Evolutionary conservation across 2,888 invertebrate genomes (phyloP), one percentile per base, ranked within the genome.

Genomic region (Rhodophaea formosa): DNA sequence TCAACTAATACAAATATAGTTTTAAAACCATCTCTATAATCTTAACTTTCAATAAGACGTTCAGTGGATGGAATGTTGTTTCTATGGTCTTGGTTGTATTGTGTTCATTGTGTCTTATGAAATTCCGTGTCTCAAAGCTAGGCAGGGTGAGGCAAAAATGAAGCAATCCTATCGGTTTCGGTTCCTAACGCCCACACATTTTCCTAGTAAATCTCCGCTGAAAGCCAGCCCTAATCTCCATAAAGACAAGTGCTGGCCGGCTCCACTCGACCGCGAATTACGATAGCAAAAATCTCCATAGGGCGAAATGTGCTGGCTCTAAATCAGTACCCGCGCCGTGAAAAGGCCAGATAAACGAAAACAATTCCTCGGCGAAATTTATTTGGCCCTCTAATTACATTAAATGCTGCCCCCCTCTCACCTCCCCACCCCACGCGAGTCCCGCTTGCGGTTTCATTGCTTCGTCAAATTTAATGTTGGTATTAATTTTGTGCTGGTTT

Each of bases 271-370:
- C 56, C 56, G 56, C 56, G 35, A 47, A 47, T 17, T 42, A 35
- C 56, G 56, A 56, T 56, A 56, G 56, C 64, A 69, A 71, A 69
- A 72, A 72, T 71, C 70, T 65, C 62, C 66, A 69, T 68, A 68
- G 70, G 64, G 72, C 69, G 66, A 72, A 75, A 69, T 60, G 61
- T 59, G 61, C 44, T 58, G 53, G 23, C 23, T 23, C 62, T 79
- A 80, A 82, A 81, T 81, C 80, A 80, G 67, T 53, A 64, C 23
- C 23, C 23, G 60, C 57, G 57, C 67, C 69, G 74, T 71, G 71
- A 72, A 80, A 75, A 78, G 77, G 75, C 66, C 74, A 74, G 80
- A 82, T 80, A 81, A 81, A 81, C 77, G 79, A 73, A 78, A 81
- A 82, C 82, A 83, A 80, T 80, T 68, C 79, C 69, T 68, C 65